These are phyloP conservation scores for Brachionus rubens DNA, from an alignment of 1,140 invertebrate genomes.

Conservation along the genomic window DNA sequence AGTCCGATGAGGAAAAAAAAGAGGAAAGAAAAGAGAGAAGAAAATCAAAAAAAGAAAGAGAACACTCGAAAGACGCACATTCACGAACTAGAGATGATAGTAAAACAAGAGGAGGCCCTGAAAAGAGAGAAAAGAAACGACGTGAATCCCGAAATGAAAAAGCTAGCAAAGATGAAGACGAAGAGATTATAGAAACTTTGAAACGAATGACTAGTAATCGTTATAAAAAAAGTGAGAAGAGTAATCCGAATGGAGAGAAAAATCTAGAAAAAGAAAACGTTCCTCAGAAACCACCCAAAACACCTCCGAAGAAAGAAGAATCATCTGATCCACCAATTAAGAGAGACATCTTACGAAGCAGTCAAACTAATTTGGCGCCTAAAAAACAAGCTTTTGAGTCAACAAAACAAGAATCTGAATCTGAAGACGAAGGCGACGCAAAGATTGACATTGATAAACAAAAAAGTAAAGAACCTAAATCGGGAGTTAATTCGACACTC, in stretches of 20 bases:
- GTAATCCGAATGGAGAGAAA: background rate
- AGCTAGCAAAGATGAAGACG: background rate
- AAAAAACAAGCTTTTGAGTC: constrained; percentile 22
- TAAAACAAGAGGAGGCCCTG: background rate
- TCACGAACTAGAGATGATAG: no score
- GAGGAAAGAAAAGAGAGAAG: constrained; percentile 14
- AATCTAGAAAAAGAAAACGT: constrained; percentile 4
- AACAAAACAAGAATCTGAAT: constrained; percentile 27
- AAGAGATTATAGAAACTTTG: constrained; percentile 1
- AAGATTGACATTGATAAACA: constrained; percentile 21
- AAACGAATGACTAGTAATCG: constrained; percentile 26
- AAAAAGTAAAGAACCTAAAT: background rate
- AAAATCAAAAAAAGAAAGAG: background rate
- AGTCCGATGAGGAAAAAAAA: no score
- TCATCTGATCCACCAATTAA: background rate
- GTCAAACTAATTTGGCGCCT: background rate
- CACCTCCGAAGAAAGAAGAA: background rate
- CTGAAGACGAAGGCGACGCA: constrained; percentile 14
- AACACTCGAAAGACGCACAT: background rate
- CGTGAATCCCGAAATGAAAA: background rate
- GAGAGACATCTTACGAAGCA: background rate
- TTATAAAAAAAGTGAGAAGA: background rate
- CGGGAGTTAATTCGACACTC: background rate
- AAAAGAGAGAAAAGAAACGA: background rate
- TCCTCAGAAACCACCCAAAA: background rate